Base-by-base conservation (phyloP, 2,888 invertebrate species). In the Chromoteleia sp. region DNA sequence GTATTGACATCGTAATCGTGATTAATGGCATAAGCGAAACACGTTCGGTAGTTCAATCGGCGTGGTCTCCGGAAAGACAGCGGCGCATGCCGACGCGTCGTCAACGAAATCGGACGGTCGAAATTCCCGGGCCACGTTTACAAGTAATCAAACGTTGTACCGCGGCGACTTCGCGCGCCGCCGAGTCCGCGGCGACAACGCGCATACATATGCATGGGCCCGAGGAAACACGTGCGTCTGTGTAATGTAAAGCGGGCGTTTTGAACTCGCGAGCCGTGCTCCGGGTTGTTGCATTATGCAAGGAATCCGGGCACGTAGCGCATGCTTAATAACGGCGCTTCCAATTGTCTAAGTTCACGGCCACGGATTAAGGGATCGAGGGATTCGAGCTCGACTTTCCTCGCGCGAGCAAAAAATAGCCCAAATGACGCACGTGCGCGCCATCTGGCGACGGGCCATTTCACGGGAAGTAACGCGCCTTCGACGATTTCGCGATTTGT, bases 271-370 rank as follows among this genome's bases (percentile, higher is more conserved):
- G 15, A 29, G 0, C 50, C 65, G 17, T 41, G 29, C 14, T 14
- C 54, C 43, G 12, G 68, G 36, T 30, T 43, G 56, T 43, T 68
- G 68, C 68, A 68, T 68, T 68, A 68, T 68, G 68, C 56, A 68
- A n/a, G 43, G 56, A 68, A 56, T 67, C 43, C 68, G 15, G 56
- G 1, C 19, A 5, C 17, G 68, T 4, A 8, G 43, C 43, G 68
- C 54, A 56, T 56, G 54, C 54, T 25, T 45, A 56, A 54, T 56
- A 4, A 14, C 33, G 52, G 67, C 52, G 67, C 67, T 65, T 67
- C 30, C 67, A 25, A 67, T 43, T 41, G 68, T 43, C 17, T 29
- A 56, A 68, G 68, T 68, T 68, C 68, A 68, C 54, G 68, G 68
- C 43, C 68, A 41, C 25, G 17, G 19, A 30, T 61, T 61, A 25